Evolutionary conservation across 35 echinoderm and acorn worm species (phyloP).

Genomic region (Nesometra sesokonis): DNA sequence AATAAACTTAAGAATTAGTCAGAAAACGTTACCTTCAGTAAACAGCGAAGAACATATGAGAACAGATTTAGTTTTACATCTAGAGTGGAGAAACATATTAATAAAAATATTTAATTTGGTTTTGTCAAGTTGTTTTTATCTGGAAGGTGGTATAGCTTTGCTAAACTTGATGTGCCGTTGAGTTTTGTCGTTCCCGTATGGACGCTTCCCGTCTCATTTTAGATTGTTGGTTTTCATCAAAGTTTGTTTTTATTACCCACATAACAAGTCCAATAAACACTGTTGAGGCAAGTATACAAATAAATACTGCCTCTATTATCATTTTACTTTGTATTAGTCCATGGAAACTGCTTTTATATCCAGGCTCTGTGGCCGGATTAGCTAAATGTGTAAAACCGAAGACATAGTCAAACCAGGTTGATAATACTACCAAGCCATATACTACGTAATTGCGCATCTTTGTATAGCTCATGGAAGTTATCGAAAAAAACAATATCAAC

Average conservation of each 20-base stretch:
- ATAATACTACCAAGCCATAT: background rate
- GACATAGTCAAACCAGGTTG: background rate
- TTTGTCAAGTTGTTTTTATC: background rate
- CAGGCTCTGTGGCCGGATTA: conserved; percentile 7
- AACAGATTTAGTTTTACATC: background rate
- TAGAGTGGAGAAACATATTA: background rate
- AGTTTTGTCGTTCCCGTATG: conserved; percentile 33
- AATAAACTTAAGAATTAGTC: no score
- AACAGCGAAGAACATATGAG: background rate
- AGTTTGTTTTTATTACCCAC: conserved; percentile 86
- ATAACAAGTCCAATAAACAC: conserved; percentile 72
- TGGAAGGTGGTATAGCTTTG: no score
- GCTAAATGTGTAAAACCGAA: background rate
- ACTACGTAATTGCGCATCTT: background rate
- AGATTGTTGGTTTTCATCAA: conserved; percentile 74
- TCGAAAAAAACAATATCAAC: background rate
- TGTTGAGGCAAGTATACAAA: conserved; percentile 73
- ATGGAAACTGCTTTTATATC: conserved; percentile 23
- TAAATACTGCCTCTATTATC: conserved; percentile 66
- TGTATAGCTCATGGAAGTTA: background rate
- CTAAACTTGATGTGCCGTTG: background rate
- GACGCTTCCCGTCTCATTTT: conserved; percentile 84
- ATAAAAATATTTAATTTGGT: background rate
- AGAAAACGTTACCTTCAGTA: background rate
- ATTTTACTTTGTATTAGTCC: background rate